Percentiles rank a stretch among this genome's conserved stretches.
Conservation (phyloP, 2,888 invertebrate species). For the Protodeltote pygarga region DNA sequence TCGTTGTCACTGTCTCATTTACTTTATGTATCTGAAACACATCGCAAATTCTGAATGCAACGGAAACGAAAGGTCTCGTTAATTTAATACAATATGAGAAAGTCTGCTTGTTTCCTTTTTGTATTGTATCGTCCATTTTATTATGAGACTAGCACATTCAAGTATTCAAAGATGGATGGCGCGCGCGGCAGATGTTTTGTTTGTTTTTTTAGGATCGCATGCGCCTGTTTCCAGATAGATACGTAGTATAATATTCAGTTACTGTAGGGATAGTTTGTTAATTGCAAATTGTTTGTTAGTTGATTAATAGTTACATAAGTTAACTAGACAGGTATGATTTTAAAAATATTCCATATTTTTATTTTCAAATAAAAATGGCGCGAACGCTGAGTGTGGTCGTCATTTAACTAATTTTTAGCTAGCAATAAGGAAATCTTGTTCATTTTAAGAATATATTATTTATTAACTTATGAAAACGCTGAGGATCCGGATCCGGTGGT, state of each 20-base stretch:
- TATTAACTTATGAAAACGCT: neutral
- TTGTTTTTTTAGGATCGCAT: constrained; percentile 4
- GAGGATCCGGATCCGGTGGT: neutral
- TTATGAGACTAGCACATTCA: constrained; percentile 12
- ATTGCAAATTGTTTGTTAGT: too few relatives aligned
- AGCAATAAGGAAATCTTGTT: too few relatives aligned
- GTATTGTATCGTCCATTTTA: constrained; percentile 13
- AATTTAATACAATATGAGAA: constrained; percentile 25
- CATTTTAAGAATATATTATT: too few relatives aligned
- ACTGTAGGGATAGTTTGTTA: too few relatives aligned
- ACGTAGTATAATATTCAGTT: too few relatives aligned
- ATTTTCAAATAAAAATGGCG: too few relatives aligned
- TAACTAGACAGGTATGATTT: too few relatives aligned
- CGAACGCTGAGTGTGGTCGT: too few relatives aligned
- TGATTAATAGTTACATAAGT: too few relatives aligned
- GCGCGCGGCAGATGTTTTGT: constrained; percentile 33
- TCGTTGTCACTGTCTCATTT: constrained; percentile 11
- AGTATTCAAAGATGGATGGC: constrained; percentile 14
- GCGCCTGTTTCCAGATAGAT: too few relatives aligned
- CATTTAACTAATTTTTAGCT: too few relatives aligned
- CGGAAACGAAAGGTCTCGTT: constrained; percentile 23
- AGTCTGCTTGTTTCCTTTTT: constrained; percentile 28
- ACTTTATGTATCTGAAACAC: constrained; percentile 14
- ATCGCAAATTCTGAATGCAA: constrained; percentile 12
- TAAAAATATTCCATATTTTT: too few relatives aligned